phyloP scores from a whole-genome alignment of 2,888 invertebrate genomes.

The Girardia tigrina region DNA sequence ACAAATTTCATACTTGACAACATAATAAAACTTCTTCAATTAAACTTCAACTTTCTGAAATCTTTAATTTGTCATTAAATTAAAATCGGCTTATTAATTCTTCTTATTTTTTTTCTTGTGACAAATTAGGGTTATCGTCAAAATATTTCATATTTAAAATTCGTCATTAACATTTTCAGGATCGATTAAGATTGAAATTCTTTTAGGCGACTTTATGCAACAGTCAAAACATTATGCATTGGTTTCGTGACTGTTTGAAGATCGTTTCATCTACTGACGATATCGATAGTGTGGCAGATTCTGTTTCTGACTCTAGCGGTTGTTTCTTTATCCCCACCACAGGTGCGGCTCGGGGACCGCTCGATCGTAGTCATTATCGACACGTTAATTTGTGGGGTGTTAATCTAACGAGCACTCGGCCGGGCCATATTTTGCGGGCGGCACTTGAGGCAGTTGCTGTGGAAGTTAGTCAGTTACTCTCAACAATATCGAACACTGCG shows the following conservation, averaged over 20 bases:
- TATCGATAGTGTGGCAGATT: neutral
- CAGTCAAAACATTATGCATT: neutral
- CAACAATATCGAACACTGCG: neutral
- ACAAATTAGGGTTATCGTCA: too few species aligned
- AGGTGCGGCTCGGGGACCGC: neutral
- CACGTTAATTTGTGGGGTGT: neutral
- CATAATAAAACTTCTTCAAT: too few species aligned
- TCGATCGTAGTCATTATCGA: constrained; percentile 11
- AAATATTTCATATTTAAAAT: too few species aligned
- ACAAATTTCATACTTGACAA: too few species aligned
- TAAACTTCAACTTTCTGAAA: too few species aligned
- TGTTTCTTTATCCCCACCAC: neutral
- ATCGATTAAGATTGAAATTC: too few species aligned
- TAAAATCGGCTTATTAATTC: too few species aligned
- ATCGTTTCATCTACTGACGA: neutral
- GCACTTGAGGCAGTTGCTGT: neutral
- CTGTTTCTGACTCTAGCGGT: neutral
- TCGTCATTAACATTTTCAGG: too few species aligned
- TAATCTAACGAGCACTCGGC: neutral
- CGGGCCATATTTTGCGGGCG: neutral
- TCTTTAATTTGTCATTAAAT: too few species aligned
- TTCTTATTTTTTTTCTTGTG: too few species aligned
- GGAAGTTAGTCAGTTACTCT: neutral
- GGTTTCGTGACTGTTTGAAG: neutral
- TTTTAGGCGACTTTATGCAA: neutral